phyloP scores from a whole-genome alignment of 2,888 invertebrate species.

The Drosophila putrida region DNA sequence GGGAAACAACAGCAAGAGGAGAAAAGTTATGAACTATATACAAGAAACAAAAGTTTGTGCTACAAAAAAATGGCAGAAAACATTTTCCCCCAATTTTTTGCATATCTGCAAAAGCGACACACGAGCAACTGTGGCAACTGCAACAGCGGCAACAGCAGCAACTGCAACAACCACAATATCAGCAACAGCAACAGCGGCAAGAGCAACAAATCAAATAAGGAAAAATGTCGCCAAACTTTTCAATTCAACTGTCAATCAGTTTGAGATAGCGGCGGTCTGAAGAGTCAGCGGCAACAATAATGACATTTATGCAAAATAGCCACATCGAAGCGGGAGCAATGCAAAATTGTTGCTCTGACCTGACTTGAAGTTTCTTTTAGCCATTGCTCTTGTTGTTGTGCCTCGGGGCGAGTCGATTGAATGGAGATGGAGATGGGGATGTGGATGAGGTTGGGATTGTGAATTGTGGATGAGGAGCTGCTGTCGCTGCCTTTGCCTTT shows the following conservation, averaged over 20 bases:
- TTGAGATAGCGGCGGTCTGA: constrained; percentile 80
- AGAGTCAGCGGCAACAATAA: constrained; percentile 79
- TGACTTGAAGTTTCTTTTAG: constrained; percentile 6
- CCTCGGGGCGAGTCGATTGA: constrained; percentile 23
- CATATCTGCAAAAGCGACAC: constrained; percentile 51
- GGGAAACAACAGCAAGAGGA: background rate
- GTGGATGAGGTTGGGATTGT: constrained; percentile 1
- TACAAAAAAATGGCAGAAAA: constrained; percentile 54
- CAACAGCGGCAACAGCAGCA: constrained; percentile 1
- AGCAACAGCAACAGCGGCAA: constrained; percentile 24
- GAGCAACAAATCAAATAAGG: constrained; percentile 82
- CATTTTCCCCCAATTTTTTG: constrained; percentile 74
- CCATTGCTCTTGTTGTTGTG: constrained; percentile 42
- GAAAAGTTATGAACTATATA: constrained; percentile 72
- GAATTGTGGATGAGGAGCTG: constrained; percentile 8
- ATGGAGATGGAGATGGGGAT: background rate
- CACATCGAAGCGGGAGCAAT: constrained; percentile 43
- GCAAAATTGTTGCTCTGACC: constrained; percentile 33
- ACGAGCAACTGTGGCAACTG: constrained; percentile 12
- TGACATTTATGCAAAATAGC: constrained; percentile 80
- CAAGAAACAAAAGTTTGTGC: constrained; percentile 12
- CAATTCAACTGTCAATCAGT: constrained; percentile 85
- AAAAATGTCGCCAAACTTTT: constrained; percentile 84
- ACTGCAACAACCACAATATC: constrained; percentile 15
- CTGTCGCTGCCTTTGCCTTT: constrained; percentile 35